Conservation (phyloP, 1,140 invertebrate species). For the Drosophila seguyi region DNA sequence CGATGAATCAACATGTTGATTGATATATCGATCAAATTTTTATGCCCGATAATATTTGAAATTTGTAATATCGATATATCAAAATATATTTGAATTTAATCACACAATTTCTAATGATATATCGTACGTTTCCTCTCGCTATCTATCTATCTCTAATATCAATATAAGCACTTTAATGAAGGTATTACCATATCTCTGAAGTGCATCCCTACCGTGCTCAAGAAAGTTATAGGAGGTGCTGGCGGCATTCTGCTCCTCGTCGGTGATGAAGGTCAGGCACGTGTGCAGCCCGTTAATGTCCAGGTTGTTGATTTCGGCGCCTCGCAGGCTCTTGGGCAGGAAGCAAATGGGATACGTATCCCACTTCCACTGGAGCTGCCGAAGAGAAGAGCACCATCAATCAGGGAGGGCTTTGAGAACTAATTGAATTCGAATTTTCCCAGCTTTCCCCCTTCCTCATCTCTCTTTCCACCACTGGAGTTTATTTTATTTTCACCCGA, state of each 20-base stretch:
- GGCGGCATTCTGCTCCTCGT: slow-evolving; percentile 84
- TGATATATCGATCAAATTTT: too few species aligned
- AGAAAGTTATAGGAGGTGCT: slow-evolving; percentile 85
- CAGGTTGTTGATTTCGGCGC: slow-evolving; percentile 83
- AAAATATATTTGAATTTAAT: too few species aligned
- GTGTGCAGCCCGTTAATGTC: slow-evolving; percentile 74
- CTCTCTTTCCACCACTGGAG: not conserved
- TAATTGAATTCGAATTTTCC: slow-evolving; percentile 60
- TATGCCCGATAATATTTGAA: too few species aligned
- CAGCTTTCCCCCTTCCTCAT: too few species aligned
- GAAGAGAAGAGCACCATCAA: slow-evolving; percentile 34
- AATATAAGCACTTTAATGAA: not conserved
- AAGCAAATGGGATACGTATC: slow-evolving; percentile 85
- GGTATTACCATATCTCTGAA: slow-evolving; percentile 13
- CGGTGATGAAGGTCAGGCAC: slow-evolving; percentile 82
- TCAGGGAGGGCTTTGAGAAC: slow-evolving; percentile 50
- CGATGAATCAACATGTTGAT: too few species aligned
- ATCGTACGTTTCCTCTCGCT: not conserved
- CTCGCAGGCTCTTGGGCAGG: slow-evolving; percentile 79
- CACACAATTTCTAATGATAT: too few species aligned
- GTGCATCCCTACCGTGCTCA: slow-evolving; percentile 65
- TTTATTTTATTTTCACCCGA: slow-evolving; percentile 19
- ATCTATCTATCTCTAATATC: not conserved
- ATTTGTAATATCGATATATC: too few species aligned
- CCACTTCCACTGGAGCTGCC: slow-evolving; percentile 80